phyloP scores from a whole-genome alignment of 2,797 vertebrate species.

The Simalia tracyae region DNA sequence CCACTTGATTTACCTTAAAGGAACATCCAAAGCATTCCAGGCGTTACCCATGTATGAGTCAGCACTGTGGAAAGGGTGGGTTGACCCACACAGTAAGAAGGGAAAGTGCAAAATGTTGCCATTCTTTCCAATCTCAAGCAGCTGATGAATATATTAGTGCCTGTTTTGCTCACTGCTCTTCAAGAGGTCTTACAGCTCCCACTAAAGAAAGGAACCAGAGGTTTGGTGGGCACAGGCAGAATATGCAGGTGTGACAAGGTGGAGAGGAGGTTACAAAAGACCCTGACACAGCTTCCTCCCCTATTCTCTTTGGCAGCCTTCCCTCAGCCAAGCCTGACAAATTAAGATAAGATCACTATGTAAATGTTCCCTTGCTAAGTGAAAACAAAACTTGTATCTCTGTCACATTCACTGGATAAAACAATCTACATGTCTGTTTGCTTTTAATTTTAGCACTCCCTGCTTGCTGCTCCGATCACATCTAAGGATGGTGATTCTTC shows the following conservation, averaged over 20 bases:
- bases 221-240: background rate
- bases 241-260: background rate
- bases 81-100: conserved; percentile 62
- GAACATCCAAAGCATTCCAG: conserved; percentile 54
- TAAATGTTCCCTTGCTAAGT: conserved; percentile 79
- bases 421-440: conserved; percentile 67
- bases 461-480: conserved; percentile 37
- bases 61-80: conserved; percentile 63
- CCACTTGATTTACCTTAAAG: conserved; percentile 45
- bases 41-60: conserved; percentile 60
- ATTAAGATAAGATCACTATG: conserved; percentile 86
- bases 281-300: background rate
- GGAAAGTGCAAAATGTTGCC: conserved; percentile 60
- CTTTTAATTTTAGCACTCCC: conserved; percentile 37
- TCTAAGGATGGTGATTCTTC: background rate
- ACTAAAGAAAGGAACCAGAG: background rate
- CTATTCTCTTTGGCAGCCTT: conserved; percentile 36
- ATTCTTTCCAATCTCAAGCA: conserved; percentile 61
- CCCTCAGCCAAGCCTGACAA: conserved; percentile 81
- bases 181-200: background rate
- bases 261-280: background rate
- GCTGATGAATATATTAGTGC: conserved; percentile 45
- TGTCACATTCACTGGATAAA: conserved; percentile 78
- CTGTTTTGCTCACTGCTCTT: background rate
- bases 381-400: conserved; percentile 85